Evolutionary conservation across 2,113 vertebrate genomes (phyloP).

Genomic region (Ellobius talpinus): DNA sequence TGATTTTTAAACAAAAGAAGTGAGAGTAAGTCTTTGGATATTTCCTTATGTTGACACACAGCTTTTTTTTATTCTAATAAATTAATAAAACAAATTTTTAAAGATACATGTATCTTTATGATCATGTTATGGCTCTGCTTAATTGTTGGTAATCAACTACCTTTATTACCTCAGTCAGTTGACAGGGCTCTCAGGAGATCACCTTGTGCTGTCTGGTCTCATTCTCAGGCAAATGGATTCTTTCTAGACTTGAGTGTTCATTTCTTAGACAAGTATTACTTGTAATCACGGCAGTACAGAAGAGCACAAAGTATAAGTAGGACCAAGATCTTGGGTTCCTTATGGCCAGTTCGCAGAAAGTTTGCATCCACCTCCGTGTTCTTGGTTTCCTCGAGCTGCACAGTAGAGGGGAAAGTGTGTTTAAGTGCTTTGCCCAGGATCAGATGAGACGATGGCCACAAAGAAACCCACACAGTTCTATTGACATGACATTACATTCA

Average conservation of each 20-base stretch:
- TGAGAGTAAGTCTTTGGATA: neutral
- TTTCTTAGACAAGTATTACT: constrained; percentile 16
- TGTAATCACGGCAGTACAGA: constrained; percentile 35
- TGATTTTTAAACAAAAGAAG: neutral
- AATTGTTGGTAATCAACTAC: constrained; percentile 60
- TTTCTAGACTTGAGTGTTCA: constrained; percentile 8
- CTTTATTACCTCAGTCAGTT: constrained; percentile 62
- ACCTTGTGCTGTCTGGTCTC: neutral
- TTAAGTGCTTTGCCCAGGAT: neutral
- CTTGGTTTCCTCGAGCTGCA: constrained; percentile 12
- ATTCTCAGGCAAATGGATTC: constrained; percentile 30
- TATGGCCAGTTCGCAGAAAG: constrained; percentile 36
- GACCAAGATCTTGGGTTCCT: constrained; percentile 1
- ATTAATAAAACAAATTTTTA: constrained; percentile 70
- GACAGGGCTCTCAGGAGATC: constrained; percentile 33
- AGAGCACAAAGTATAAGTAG: constrained; percentile 14
- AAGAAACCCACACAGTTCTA: constrained; percentile 4
- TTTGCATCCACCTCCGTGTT: neutral
- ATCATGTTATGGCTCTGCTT: constrained; percentile 25
- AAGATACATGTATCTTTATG: constrained; percentile 47
- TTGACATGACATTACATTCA: constrained; percentile 46
- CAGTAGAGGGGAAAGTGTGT: neutral
- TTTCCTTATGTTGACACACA: constrained; percentile 4
- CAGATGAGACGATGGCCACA: neutral
- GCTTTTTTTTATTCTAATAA: constrained; percentile 34